These are phyloP conservation scores for Whitmania pigra DNA, from an alignment of 1,140 invertebrate genomes.

Conservation along the genomic window DNA sequence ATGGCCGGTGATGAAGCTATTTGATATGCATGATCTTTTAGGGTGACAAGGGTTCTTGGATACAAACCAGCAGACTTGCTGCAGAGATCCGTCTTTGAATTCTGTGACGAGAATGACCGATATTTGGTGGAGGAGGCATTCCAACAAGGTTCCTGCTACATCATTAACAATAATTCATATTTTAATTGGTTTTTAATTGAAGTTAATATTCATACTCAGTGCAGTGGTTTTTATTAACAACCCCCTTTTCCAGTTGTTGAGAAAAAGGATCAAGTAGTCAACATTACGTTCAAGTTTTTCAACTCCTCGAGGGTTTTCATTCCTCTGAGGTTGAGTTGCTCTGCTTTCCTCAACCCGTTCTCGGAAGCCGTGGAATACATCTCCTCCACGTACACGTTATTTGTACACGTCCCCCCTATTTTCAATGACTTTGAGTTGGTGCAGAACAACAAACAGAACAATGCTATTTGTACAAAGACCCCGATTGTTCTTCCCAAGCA, in stretches of 20 bases:
- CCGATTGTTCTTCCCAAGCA: too few relatives aligned
- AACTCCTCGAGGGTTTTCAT: neutral
- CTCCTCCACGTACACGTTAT: neutral
- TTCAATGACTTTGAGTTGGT: too few relatives aligned
- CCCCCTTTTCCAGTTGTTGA: neutral
- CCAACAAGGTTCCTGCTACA: neutral
- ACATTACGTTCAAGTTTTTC: neutral
- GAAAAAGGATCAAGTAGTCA: slow-evolving; percentile 6
- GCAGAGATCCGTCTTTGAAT: slow-evolving; percentile 2
- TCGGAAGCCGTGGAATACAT: slow-evolving; percentile 2
- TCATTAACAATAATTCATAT: neutral
- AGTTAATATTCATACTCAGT: too few relatives aligned
- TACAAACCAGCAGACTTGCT: neutral
- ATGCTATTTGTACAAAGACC: too few relatives aligned
- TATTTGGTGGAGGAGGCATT: neutral
- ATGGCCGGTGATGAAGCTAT: too few relatives aligned
- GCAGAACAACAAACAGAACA: too few relatives aligned
- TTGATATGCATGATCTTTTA: neutral
- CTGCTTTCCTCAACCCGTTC: slow-evolving; percentile 4
- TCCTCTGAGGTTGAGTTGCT: slow-evolving; percentile 1
- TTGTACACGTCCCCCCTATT: too few relatives aligned
- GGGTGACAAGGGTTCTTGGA: neutral
- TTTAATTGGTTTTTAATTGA: too few relatives aligned
- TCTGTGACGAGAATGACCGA: neutral
- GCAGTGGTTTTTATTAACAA: neutral